These are phyloP conservation scores for Brachionus calyciflorus DNA, from an alignment of 1,140 invertebrate species.

Conservation along the genomic window DNA sequence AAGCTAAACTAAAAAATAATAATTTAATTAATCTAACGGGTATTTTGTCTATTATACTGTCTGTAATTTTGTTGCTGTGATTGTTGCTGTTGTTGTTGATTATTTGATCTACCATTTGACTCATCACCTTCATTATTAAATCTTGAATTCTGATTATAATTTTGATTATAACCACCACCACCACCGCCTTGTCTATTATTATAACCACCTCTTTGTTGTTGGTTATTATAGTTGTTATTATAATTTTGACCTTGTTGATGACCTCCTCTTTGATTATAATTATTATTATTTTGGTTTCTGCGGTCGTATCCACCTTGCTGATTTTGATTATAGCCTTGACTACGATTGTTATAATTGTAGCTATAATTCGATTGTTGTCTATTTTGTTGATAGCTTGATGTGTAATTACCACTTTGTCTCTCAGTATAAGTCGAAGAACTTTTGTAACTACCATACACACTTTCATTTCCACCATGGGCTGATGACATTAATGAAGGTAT, in stretches of 20 bases:
- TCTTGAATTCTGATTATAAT: too few relatives aligned
- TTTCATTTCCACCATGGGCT: conserved; percentile 17
- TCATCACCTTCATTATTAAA: too few relatives aligned
- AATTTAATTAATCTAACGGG: neutral
- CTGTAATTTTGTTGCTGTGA: neutral
- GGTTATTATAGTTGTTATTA: neutral
- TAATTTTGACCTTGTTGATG: neutral
- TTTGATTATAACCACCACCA: too few relatives aligned
- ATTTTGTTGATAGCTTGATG: neutral
- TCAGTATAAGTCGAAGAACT: neutral
- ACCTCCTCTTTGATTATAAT: conserved; percentile 13
- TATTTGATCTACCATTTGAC: neutral
- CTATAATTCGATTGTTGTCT: conserved; percentile 1
- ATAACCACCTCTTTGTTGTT: too few relatives aligned
- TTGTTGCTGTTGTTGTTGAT: neutral
- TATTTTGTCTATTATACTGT: conserved; percentile 20
- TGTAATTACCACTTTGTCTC: neutral
- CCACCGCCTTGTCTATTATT: too few relatives aligned
- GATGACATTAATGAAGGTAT: conserved; percentile 21
- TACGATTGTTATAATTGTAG: neutral
- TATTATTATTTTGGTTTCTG: neutral
- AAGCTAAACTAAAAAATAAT: conserved; percentile 5
- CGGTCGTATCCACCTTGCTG: neutral
- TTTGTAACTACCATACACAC: conserved; percentile 27
- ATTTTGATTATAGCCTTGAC: neutral